Evolutionary conservation across 2,888 invertebrate genomes (phyloP).

Genomic region (Conomelus anceps): DNA sequence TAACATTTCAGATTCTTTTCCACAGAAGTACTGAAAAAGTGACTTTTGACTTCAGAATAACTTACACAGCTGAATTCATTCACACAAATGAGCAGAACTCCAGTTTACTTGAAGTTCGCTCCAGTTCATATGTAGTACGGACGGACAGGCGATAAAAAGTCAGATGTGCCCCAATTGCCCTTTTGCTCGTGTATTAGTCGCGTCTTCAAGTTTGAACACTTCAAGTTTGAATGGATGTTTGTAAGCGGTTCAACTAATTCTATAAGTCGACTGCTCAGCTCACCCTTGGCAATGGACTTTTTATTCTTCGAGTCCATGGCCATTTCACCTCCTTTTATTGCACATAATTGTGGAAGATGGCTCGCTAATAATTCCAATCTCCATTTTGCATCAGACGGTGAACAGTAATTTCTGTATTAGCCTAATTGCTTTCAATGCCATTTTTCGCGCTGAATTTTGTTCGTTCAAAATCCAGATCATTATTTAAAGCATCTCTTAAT

Average conservation of each 20-base stretch:
- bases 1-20: no score
- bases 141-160: not conserved
- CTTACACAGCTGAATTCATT: no score
- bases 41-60: no score
- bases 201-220: not conserved
- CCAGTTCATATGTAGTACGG: no score
- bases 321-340: not conserved
- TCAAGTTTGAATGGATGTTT: not conserved
- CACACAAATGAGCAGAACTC: no score
- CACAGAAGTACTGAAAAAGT: no score
- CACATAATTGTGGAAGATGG: not conserved
- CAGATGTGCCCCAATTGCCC: not conserved
- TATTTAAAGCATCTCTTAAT: no score
- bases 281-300: not conserved
- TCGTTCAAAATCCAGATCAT: not conserved
- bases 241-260: not conserved
- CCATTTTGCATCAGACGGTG: not conserved
- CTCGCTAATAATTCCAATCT: not conserved
- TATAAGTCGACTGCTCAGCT: no score
- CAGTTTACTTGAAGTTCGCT: no score
- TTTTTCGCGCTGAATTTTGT: not conserved
- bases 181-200: not conserved
- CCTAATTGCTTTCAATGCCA: not conserved
- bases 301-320: not conserved
- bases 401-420: not conserved